Conservation (phyloP, 2,797 vertebrate genomes). For the Trichosurus vulpecula region DNA sequence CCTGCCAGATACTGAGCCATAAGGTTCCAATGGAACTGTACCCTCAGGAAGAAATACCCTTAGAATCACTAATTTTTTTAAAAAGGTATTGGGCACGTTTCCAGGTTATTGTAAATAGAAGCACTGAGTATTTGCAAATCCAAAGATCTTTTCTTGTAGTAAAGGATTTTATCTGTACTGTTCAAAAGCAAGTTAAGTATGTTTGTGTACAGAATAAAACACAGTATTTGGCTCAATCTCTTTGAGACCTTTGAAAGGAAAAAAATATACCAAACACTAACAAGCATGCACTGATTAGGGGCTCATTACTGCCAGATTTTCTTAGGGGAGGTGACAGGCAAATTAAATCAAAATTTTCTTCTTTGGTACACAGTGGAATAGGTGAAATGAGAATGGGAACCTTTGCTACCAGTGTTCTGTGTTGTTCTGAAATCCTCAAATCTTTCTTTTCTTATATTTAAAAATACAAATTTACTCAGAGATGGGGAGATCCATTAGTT, state of each 20-base stretch:
- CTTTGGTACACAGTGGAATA: neutral
- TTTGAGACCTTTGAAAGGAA: neutral
- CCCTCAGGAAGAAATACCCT: neutral
- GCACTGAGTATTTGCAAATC: no score
- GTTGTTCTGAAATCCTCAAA: neutral
- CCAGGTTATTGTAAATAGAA: neutral
- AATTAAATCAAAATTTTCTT: neutral
- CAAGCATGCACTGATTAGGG: no score
- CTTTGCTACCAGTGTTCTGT: neutral
- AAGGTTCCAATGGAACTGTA: no score
- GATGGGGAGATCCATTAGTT: neutral
- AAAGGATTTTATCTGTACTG: no score
- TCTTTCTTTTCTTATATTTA: neutral
- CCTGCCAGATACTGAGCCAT: no score
- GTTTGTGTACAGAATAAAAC: no score
- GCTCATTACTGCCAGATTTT: neutral
- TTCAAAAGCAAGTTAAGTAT: no score
- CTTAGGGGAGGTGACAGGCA: neutral
- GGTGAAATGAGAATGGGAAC: neutral
- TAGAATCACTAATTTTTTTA: neutral
- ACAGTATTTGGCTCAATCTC: neutral
- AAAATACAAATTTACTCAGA: neutral
- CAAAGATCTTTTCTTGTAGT: neutral
- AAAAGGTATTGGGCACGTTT: neutral
- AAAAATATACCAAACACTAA: neutral